A percentile compares a stretch with the other conserved stretches of the same genome.
Evolutionary conservation across 2,888 invertebrate genomes (phyloP).

Genomic region (Melanotus villosus): DNA sequence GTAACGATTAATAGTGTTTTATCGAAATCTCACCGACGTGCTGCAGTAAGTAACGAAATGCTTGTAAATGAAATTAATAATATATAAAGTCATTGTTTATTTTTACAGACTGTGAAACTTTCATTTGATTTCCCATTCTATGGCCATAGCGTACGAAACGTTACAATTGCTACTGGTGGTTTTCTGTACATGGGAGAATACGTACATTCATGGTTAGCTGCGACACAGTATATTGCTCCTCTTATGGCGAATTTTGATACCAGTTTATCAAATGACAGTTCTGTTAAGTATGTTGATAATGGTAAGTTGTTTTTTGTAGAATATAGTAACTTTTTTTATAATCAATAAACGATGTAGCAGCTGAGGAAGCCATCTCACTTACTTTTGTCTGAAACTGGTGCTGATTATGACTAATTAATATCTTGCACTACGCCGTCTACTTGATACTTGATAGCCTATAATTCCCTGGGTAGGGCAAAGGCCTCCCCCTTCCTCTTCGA

Average conservation of each 20-base stretch:
- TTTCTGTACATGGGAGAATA: slow-evolving; percentile 97
- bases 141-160: slow-evolving; percentile 88
- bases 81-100: not conserved
- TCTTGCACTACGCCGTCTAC: no score
- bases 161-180: slow-evolving; percentile 97
- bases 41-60: slow-evolving; percentile 85
- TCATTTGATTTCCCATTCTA: slow-evolving; percentile 96
- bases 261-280: slow-evolving; percentile 81
- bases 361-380: no score
- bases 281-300: slow-evolving; percentile 87
- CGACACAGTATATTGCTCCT: slow-evolving; percentile 99
- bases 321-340: no score
- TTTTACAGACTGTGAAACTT: slow-evolving; percentile 82
- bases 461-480: no score
- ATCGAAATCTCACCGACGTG: slow-evolving; percentile 87
- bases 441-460: no score
- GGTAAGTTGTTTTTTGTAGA: slow-evolving; percentile 84
- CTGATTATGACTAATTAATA: no score
- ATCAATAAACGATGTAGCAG: no score
- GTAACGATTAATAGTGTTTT: slow-evolving; percentile 79
- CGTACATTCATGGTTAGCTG: slow-evolving; percentile 97
- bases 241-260: slow-evolving; percentile 99
- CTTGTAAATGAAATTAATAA: not conserved
- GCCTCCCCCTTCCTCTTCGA: no score
- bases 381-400: no score